A percentile compares a stretch with the other conserved stretches of the same genome.
Evolutionary conservation across 2,113 vertebrate species (phyloP).

Genomic region (Dicaeum eximium): DNA sequence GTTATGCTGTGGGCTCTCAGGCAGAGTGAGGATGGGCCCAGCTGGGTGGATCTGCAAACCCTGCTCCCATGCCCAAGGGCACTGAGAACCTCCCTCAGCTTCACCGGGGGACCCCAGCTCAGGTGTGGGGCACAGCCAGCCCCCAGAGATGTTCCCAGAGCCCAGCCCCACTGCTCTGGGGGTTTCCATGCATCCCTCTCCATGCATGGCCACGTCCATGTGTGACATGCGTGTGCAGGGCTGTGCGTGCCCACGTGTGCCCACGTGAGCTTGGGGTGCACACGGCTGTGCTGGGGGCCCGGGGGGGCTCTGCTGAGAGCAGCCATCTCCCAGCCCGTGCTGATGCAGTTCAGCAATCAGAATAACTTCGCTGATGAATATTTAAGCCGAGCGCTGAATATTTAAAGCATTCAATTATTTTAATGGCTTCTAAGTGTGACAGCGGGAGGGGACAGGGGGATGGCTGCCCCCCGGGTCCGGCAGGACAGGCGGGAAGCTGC

Average conservation of each 20-base stretch:
- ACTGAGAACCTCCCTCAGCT: background rate
- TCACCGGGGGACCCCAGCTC: background rate
- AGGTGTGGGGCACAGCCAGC: rapidly evolving
- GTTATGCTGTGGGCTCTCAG: rapidly evolving
- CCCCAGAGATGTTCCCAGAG: background rate
- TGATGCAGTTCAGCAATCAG: slow-evolving; percentile 56
- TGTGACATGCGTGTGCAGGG: rapidly evolving
- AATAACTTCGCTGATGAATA: slow-evolving; percentile 61
- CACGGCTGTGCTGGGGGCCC: rapidly evolving
- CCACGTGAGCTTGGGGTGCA: background rate
- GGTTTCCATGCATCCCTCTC: rapidly evolving
- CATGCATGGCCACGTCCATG: rapidly evolving
- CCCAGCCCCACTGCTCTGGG: rapidly evolving
- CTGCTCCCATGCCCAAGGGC: background rate
- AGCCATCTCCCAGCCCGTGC: background rate
- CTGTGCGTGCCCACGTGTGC: rapidly evolving
- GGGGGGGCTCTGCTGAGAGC: background rate
- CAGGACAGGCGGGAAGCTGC: background rate
- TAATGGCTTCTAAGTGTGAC: slow-evolving; percentile 61
- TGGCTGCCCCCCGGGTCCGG: background rate
- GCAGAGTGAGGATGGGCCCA: background rate
- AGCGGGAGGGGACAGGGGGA: background rate
- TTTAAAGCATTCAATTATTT: slow-evolving; percentile 68
- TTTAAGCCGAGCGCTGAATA: slow-evolving; percentile 61
- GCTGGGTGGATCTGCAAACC: background rate